Conservation (phyloP, 2,797 vertebrate genomes). For the Anniella stebbinsi region DNA sequence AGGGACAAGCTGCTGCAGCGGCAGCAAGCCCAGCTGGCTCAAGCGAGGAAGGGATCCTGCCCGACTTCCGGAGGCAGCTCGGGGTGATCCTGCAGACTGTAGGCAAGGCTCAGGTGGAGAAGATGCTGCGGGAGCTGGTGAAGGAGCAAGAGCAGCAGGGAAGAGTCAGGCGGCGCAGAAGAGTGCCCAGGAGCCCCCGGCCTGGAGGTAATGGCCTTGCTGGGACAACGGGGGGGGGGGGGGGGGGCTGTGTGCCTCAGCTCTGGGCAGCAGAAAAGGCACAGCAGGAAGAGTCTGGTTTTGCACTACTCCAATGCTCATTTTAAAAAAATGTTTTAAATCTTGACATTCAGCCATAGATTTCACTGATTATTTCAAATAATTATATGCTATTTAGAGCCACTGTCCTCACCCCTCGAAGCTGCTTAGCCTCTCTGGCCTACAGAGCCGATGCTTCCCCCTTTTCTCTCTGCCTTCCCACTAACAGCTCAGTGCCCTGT, state of each 20-base stretch:
- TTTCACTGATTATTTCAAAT: background rate
- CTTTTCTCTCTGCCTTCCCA: background rate
- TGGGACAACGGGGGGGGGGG: background rate
- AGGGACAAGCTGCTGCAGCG: background rate
- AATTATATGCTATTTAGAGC: background rate
- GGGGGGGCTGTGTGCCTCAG: background rate
- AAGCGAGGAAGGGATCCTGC: constrained; percentile 24
- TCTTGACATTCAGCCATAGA: background rate
- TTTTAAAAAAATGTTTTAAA: background rate
- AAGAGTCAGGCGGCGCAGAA: constrained; percentile 13
- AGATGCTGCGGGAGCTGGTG: constrained; percentile 11
- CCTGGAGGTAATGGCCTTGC: constrained; percentile 1
- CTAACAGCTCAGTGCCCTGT: background rate
- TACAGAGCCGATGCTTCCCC: background rate
- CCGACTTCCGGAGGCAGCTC: constrained; percentile 13
- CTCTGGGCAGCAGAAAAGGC: background rate
- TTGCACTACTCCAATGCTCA: background rate
- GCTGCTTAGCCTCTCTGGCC: background rate
- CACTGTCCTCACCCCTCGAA: background rate
- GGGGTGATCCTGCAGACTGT: constrained; percentile 14
- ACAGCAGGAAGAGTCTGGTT: background rate
- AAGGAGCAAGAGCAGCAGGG: constrained; percentile 46
- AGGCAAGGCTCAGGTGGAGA: constrained; percentile 36
- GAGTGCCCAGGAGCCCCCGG: constrained; percentile 2
- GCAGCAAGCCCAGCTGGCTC: background rate